Evolutionary conservation across 2,888 invertebrate genomes (phyloP), one percentile per base, ranked within the genome.

Genomic region (Craniophora ligustri): DNA sequence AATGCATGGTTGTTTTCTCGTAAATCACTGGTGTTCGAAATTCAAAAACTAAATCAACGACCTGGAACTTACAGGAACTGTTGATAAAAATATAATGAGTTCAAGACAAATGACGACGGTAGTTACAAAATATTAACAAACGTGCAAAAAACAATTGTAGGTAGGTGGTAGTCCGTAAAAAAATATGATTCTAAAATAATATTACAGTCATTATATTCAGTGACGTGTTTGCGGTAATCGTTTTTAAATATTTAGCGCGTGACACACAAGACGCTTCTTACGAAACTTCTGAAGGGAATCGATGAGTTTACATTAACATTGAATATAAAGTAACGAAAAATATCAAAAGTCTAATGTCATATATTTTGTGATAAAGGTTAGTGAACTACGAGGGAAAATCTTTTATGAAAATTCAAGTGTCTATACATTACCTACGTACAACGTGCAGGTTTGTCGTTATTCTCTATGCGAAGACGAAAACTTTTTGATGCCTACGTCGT

Each of bases 201-300:
- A 58, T 58, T 51, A 32, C 23, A 31, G 44, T 32, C 19, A 63
- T 56, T 61, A 58, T 31, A 15, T 34, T 18, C 18, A 18, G 51
- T 56, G 58, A 50, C 49, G 53, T 53, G 21, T 53, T n/a, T 18
- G 31, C 18, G 44, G 46, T 65, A 62, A 72, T 72, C 36, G 45
- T 42, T 23, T 48, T 47, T 45, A n/a, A 39, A 58, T 59, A 46
- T 28, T 50, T 36, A 39, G 11, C 35, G 19, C 23, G 38, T 14
- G 28, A 15, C 3, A 5, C 11, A 18, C 34, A 38, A 53, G 36
- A 15, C 32, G 31, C 5, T 23, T 26, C 10, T n/a, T 26, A 4
- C 0, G 23, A 10, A 26, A 26, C n/a, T n/a, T 26, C 1, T 26
- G 5, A 23, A 10, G 10, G 10, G 8, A 10, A 23, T 23, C 5